Percentiles rank a stretch among this genome's conserved stretches.
Conservation (phyloP, 2,113 vertebrate genomes). For the Gorilla gorilla region DNA sequence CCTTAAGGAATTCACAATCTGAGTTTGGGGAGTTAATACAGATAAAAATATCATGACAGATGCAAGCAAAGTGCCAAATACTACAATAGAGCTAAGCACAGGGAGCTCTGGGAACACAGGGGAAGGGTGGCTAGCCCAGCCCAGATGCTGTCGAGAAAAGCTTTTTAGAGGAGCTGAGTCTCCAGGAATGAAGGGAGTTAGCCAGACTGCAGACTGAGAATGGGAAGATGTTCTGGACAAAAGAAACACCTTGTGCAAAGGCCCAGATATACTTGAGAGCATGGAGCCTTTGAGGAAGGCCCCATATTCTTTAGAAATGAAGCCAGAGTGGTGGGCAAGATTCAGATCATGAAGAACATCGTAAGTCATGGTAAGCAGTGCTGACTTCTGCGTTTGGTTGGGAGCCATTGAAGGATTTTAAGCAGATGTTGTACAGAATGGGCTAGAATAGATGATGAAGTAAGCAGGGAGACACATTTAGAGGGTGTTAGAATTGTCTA, state of each 20-base stretch:
- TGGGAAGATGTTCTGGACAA: not conserved
- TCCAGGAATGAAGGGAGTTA: not conserved
- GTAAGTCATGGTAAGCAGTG: not conserved
- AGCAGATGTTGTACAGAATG: not conserved
- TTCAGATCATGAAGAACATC: not conserved
- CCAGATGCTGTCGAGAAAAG: not conserved
- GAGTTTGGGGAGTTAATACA: not conserved
- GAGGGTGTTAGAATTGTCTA: not conserved
- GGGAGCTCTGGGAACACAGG: not conserved
- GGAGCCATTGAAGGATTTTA: not conserved
- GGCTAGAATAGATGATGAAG: not conserved
- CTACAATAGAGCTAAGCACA: not conserved
- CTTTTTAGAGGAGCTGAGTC: not conserved
- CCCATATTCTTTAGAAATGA: not conserved
- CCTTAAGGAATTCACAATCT: not conserved
- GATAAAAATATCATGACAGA: not conserved
- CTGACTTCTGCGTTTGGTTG: not conserved
- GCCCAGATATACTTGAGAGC: not conserved
- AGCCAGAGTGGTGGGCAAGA: not conserved
- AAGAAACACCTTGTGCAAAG: not conserved
- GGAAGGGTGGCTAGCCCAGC: not conserved
- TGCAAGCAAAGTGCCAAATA: not conserved
- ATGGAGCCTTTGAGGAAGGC: not conserved
- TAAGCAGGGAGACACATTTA: not conserved
- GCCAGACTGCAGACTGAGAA: not conserved